These are phyloP conservation scores for Gorsachius goisagi DNA, from an alignment of 2,113 vertebrate genomes.

Conservation along the genomic window DNA sequence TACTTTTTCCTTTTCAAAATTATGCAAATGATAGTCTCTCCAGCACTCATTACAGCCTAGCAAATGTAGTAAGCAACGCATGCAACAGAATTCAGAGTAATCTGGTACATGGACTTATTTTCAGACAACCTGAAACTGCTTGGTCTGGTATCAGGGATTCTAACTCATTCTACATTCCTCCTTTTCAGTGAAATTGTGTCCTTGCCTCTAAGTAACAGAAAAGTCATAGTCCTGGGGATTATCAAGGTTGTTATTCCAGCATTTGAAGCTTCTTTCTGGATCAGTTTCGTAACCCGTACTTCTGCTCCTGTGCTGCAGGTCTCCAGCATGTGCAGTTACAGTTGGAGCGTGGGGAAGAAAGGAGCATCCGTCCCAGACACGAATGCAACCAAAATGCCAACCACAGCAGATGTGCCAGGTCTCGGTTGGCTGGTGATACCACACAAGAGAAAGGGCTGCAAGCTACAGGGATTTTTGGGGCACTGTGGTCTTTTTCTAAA, in stretches of 20 bases:
- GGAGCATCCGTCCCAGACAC: not conserved
- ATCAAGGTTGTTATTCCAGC: not conserved
- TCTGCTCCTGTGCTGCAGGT: not conserved
- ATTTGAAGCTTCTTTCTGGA: not conserved
- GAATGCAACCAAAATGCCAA: not conserved
- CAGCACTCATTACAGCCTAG: not conserved
- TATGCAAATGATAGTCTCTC: not conserved
- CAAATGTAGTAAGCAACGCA: not conserved
- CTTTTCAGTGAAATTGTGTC: not conserved
- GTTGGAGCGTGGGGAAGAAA: not conserved
- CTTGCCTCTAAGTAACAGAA: not conserved
- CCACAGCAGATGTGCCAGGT: not conserved
- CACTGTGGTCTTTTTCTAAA: not conserved
- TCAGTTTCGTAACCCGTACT: not conserved
- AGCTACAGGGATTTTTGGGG: not conserved
- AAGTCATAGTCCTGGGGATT: not conserved
- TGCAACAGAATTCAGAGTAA: not conserved
- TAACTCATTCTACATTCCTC: not conserved
- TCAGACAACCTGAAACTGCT: not conserved
- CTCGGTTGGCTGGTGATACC: not conserved
- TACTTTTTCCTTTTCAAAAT: not conserved
- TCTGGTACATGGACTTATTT: not conserved
- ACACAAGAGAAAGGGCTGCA: rapidly evolving
- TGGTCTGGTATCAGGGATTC: not conserved
- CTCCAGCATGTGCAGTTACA: not conserved